Conservation (phyloP, 2,888 invertebrate genomes). For the Pachycephus smyrnensis region DNA sequence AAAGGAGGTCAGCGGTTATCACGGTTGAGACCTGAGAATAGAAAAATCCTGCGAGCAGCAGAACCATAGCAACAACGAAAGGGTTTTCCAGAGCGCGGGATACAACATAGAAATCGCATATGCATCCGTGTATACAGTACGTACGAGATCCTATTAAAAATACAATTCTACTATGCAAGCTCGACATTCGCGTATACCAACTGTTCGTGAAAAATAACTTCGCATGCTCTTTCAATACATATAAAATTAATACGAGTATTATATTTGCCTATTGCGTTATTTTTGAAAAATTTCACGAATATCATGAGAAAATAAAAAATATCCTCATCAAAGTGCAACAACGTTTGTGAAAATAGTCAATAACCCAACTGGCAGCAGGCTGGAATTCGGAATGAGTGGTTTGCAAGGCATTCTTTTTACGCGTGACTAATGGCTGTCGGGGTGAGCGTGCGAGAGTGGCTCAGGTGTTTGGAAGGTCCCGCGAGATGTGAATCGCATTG, state of each 20-base stretch:
- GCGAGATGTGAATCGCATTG: constrained; percentile 37
- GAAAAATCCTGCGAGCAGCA: background rate
- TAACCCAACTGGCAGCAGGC: background rate
- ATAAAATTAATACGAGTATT: background rate
- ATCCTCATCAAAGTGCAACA: background rate
- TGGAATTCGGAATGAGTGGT: background rate
- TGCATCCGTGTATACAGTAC: background rate
- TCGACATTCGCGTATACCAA: background rate
- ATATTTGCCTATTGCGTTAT: background rate
- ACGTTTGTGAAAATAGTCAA: background rate
- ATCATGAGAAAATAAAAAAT: background rate
- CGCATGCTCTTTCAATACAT: background rate
- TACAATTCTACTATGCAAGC: background rate
- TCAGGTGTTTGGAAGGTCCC: constrained; percentile 44
- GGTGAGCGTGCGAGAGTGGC: constrained; percentile 26
- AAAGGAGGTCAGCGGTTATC: background rate
- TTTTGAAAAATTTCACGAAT: background rate
- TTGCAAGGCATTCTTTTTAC: constrained; percentile 38
- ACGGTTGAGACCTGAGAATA: background rate
- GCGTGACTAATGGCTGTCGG: constrained; percentile 40
- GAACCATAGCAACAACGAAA: background rate
- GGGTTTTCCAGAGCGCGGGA: background rate
- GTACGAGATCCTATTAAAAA: background rate
- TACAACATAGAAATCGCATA: background rate
- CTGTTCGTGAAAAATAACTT: background rate